phyloP scores from a whole-genome alignment of 1,140 invertebrate species.

The Probaryconus sp. region DNA sequence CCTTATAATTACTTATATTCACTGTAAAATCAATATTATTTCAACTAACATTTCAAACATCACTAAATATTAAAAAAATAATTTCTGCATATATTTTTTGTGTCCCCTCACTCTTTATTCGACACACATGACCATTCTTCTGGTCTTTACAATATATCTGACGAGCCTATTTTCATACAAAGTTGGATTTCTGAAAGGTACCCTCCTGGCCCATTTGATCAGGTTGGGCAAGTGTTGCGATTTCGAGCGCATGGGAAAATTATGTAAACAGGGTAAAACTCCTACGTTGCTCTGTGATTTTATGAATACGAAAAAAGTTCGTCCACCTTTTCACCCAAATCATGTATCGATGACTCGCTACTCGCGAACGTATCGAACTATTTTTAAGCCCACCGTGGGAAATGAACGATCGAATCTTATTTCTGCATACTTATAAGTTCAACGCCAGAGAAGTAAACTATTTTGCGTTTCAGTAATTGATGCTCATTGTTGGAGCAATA shows the following conservation, averaged over 20 bases:
- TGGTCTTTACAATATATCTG: constrained; percentile 31
- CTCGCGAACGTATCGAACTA: constrained; percentile 38
- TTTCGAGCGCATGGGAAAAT: constrained; percentile 74
- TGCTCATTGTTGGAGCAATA: no score
- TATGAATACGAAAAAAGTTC: constrained; percentile 58
- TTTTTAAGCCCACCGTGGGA: constrained; percentile 44
- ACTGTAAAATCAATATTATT: neutral
- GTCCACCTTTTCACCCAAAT: constrained; percentile 45
- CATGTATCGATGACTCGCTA: constrained; percentile 55
- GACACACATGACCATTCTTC: constrained; percentile 34
- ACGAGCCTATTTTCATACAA: constrained; percentile 72
- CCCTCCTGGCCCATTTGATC: constrained; percentile 44
- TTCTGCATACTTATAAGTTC: neutral
- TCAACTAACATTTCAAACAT: constrained; percentile 19
- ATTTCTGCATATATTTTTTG: constrained; percentile 55
- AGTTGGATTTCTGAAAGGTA: constrained; percentile 67
- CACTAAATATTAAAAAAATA: constrained; percentile 18
- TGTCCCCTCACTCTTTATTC: constrained; percentile 61
- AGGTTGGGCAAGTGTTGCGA: constrained; percentile 71
- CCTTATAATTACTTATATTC: no score
- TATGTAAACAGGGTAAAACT: constrained; percentile 72
- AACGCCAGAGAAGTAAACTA: neutral
- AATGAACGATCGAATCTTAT: constrained; percentile 20
- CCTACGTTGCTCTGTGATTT: constrained; percentile 62
- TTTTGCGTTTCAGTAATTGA: neutral